Evolutionary conservation across 53 echinoderm and acorn worm species (phyloP).

Genomic region (Zoroaster sp.): DNA sequence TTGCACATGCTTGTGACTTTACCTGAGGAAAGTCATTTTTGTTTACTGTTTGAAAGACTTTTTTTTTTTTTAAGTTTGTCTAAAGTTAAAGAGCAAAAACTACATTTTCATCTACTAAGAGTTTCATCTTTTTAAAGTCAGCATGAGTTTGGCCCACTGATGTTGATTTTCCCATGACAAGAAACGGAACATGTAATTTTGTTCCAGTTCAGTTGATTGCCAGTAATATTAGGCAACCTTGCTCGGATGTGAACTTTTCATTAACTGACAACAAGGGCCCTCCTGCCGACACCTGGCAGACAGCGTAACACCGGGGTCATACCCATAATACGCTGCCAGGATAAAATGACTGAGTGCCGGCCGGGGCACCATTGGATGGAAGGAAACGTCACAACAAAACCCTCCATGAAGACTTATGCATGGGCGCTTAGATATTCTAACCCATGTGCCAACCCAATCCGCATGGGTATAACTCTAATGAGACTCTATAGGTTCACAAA

Average conservation of each 20-base stretch:
- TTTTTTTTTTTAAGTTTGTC: neutral
- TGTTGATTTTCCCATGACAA: neutral
- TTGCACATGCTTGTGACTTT: too few relatives aligned
- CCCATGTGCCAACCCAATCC: neutral
- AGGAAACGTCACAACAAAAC: slow-evolving; percentile 39
- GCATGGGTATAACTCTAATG: slow-evolving; percentile 22
- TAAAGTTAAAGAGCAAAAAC: neutral
- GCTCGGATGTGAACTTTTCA: slow-evolving; percentile 6
- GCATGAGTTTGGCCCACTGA: neutral
- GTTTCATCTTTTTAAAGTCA: neutral
- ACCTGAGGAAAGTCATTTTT: neutral
- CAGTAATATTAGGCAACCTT: neutral
- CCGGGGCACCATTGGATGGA: neutral
- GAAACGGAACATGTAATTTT: slow-evolving; percentile 1
- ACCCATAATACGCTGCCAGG: neutral
- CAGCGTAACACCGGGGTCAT: neutral
- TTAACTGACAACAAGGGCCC: neutral
- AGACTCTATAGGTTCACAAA: neutral
- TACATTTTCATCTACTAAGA: neutral
- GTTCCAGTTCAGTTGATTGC: neutral
- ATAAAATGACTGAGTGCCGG: slow-evolving; percentile 36
- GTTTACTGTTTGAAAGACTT: neutral
- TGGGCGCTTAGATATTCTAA: neutral
- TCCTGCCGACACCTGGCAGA: neutral
- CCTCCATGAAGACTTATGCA: neutral